Conservation (phyloP, 2,113 vertebrate genomes). For the Sylvietta virens region DNA sequence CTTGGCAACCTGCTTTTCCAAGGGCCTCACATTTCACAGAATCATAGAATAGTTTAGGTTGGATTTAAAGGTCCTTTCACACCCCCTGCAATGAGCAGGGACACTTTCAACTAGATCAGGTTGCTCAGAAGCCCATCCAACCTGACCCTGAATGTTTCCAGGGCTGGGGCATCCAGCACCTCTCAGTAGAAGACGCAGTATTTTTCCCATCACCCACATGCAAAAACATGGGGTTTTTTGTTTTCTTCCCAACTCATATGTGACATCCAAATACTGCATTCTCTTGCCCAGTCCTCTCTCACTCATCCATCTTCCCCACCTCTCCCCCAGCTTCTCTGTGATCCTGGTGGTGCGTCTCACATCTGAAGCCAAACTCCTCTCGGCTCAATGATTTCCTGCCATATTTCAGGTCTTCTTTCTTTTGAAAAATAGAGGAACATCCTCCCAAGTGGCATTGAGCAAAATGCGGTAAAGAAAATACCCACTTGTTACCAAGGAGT, state of each 20-base stretch:
- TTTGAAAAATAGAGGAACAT: not conserved
- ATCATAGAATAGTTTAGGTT: not conserved
- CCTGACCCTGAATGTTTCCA: not conserved
- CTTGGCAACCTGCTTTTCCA: not conserved
- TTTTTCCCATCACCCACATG: not conserved
- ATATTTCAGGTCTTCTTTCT: not conserved
- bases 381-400: not conserved
- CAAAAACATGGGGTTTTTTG: not conserved
- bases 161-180: not conserved
- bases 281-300: not conserved
- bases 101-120: not conserved
- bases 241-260: not conserved
- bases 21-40: not conserved
- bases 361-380: not conserved
- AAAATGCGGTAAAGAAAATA: not conserved
- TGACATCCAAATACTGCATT: not conserved
- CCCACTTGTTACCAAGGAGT: not conserved
- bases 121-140: not conserved
- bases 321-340: not conserved
- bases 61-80: not conserved
- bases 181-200: not conserved
- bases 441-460: not conserved
- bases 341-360: not conserved
- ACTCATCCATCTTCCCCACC: not conserved
- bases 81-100: not conserved